Evolutionary conservation across 2,113 vertebrate species (phyloP).

Genomic region (Dunckerocampus dactyliophorus): DNA sequence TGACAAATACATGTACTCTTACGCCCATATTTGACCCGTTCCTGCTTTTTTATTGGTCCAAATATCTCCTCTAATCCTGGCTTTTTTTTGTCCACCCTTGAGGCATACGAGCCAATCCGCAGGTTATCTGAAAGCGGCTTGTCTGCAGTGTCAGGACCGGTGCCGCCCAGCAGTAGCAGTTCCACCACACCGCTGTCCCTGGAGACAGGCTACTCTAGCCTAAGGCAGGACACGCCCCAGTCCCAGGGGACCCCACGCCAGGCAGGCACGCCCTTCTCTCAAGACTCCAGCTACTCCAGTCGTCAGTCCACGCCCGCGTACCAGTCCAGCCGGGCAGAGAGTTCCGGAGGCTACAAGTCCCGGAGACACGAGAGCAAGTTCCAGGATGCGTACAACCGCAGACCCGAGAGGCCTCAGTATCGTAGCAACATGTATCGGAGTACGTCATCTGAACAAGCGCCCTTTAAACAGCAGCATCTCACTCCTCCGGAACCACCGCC

Average conservation of each 20-base stretch:
- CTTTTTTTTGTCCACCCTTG: neutral
- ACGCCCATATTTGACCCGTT: neutral
- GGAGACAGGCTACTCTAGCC: conserved; percentile 94
- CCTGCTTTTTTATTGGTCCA: too few species aligned
- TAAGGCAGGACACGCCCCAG: conserved; percentile 89
- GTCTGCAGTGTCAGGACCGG: conserved; percentile 69
- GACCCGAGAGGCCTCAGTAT: conserved; percentile 81
- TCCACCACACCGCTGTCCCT: conserved; percentile 87
- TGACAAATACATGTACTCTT: neutral
- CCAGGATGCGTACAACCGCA: conserved; percentile 92
- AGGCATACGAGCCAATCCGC: conserved; percentile 80
- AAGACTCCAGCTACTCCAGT: conserved; percentile 94
- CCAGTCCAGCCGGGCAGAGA: conserved; percentile 79
- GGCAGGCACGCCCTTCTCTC: conserved; percentile 87
- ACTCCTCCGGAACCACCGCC: conserved; percentile 74
- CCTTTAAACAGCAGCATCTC: conserved; percentile 81
- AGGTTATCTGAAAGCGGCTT: conserved; percentile 76
- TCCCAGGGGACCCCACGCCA: conserved; percentile 88
- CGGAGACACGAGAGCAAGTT: conserved; percentile 89
- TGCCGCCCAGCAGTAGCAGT: conserved; percentile 77
- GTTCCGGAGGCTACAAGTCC: conserved; percentile 81
- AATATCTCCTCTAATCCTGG: neutral
- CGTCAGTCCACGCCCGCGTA: conserved; percentile 90
- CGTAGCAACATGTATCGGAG: conserved; percentile 72
- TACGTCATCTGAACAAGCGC: conserved; percentile 69